phyloP scores from a whole-genome alignment of 2,797 vertebrate species.

The Sebastes minor region DNA sequence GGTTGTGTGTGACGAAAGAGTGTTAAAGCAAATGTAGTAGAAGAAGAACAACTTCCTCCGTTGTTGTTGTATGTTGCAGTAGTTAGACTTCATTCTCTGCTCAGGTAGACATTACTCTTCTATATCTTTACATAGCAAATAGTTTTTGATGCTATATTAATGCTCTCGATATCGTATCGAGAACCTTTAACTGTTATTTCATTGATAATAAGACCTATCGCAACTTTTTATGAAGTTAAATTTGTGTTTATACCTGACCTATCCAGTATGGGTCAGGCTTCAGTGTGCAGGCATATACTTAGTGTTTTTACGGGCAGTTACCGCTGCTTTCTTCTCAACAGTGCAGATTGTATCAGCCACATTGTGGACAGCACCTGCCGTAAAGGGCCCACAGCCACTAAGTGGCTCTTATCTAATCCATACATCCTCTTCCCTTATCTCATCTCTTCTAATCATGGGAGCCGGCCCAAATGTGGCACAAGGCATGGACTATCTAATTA shows the following conservation, averaged over 20 bases:
- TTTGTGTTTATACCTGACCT: neutral
- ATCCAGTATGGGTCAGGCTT: neutral
- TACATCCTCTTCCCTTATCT: constrained; percentile 70
- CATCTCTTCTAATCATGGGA: constrained; percentile 59
- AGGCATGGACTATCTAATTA: constrained; percentile 70
- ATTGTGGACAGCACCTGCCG: constrained; percentile 28
- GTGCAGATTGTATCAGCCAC: constrained; percentile 28
- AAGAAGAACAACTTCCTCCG: too few relatives aligned
- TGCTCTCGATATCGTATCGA: neutral
- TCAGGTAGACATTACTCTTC: neutral
- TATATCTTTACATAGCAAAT: neutral
- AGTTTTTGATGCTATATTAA: neutral
- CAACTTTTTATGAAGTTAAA: neutral
- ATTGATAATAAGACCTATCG: neutral
- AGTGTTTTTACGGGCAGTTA: neutral
- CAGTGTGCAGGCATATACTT: neutral
- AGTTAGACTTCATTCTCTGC: neutral
- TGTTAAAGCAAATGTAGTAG: rapidly evolving
- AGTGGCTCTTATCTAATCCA: constrained; percentile 78
- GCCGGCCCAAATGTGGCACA: constrained; percentile 57
- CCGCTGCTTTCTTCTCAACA: constrained; percentile 26
- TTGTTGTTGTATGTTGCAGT: too few relatives aligned
- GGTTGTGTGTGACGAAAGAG: too few relatives aligned
- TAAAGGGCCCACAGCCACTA: constrained; percentile 51
- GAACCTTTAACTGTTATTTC: too few relatives aligned